Conservation (phyloP, 2,888 invertebrate genomes). For the Phymatocera aterrima region DNA sequence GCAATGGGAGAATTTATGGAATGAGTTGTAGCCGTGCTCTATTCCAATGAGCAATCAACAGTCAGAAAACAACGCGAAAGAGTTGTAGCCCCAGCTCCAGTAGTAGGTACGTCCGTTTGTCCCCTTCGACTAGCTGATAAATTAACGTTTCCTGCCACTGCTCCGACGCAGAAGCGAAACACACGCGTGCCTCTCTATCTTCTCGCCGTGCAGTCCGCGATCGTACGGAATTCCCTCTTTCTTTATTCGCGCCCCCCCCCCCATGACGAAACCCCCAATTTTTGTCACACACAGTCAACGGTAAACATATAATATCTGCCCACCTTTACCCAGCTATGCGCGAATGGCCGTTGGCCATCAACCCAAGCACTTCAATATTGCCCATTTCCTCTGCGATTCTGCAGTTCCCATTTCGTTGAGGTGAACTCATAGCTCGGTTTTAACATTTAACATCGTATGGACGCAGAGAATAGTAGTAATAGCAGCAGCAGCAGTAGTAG, state of each 20-base stretch:
- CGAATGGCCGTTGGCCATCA: background rate
- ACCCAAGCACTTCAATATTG: background rate
- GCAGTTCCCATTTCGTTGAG: too few species aligned
- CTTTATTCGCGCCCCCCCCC: background rate
- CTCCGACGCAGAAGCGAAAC: constrained; percentile 21
- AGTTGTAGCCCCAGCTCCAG: background rate
- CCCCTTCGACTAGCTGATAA: constrained; percentile 37
- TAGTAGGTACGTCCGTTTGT: constrained; percentile 15
- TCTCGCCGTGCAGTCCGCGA: background rate
- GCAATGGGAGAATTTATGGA: too few species aligned
- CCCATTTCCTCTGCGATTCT: too few species aligned
- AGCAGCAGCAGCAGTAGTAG: too few species aligned
- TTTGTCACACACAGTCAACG: background rate
- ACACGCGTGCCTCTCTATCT: constrained; percentile 45
- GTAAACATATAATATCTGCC: background rate
- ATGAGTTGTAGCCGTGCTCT: too few species aligned
- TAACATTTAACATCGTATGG: too few species aligned
- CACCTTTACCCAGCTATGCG: background rate
- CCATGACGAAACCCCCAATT: background rate
- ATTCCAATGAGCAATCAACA: background rate
- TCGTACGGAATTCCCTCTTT: too few species aligned
- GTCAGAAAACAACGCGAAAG: constrained; percentile 23
- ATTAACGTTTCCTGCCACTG: constrained; percentile 40
- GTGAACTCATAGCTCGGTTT: too few species aligned
- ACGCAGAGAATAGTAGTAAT: too few species aligned